Conservation (phyloP, 2,888 invertebrate species). For the Aphodius sticticus region DNA sequence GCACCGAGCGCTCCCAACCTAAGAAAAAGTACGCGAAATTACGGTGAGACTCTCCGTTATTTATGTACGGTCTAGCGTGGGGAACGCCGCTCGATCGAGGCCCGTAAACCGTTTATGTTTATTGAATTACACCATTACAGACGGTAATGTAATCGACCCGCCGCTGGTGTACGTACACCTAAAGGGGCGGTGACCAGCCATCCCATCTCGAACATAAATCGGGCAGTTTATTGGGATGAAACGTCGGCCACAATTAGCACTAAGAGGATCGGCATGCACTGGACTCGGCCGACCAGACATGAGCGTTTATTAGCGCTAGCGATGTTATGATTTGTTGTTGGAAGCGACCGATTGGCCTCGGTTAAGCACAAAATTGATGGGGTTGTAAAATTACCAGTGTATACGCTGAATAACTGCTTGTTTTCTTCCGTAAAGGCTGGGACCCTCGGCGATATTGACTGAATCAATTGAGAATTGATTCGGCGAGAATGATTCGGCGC, state of each 20-base stretch:
- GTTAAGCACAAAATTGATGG: background rate
- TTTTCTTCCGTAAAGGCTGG: background rate
- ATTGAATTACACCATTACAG: constrained; percentile 57
- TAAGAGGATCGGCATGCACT: background rate
- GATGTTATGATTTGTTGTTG: background rate
- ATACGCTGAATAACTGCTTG: background rate
- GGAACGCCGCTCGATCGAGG: constrained; percentile 49
- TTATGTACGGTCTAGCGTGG: background rate
- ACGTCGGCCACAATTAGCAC: constrained; percentile 4
- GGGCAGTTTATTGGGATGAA: background rate
- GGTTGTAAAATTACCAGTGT: background rate
- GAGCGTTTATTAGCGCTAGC: background rate
- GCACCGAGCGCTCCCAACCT: background rate
- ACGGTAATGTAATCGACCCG: constrained; percentile 22
- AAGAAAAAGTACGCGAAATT: background rate
- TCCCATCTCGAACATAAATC: background rate
- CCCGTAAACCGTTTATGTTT: constrained; percentile 58
- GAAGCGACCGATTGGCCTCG: constrained; percentile 4
- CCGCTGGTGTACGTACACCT: background rate
- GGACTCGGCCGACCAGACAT: background rate
- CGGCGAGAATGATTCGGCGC: background rate
- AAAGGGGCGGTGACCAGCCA: background rate
- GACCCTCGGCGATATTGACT: background rate
- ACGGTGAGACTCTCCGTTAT: background rate
- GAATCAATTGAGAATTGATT: background rate